A percentile compares a stretch with the other conserved stretches of the same genome.
Evolutionary conservation across 2,797 vertebrate genomes (phyloP).

Genomic region (Myotis findleyi): DNA sequence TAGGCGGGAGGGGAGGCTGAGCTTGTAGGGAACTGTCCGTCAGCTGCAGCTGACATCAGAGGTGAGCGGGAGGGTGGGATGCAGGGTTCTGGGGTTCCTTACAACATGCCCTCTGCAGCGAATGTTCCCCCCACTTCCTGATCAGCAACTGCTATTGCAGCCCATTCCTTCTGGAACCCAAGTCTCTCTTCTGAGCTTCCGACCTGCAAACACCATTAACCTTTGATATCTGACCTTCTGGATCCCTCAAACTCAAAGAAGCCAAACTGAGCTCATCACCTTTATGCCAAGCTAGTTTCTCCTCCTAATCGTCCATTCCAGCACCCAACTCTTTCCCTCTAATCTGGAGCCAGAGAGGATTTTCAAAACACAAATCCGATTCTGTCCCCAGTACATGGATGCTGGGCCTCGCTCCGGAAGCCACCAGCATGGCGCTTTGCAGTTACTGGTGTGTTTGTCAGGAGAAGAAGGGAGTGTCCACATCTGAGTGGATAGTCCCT

Average conservation of each 20-base stretch:
- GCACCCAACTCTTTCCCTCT: background rate
- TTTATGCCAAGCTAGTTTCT: background rate
- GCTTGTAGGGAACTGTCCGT: background rate
- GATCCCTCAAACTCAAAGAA: background rate
- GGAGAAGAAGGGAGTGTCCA: background rate
- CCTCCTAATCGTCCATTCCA: background rate
- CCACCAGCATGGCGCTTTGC: too few species aligned
- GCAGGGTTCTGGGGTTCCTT: background rate
- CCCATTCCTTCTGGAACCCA: background rate
- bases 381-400: background rate
- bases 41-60: background rate
- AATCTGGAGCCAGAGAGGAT: background rate
- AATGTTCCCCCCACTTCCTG: accelerated
- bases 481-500: too few species aligned
- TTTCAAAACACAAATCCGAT: background rate
- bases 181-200: background rate
- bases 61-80: background rate
- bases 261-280: background rate
- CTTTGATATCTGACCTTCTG: background rate
- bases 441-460: background rate
- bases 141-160: background rate
- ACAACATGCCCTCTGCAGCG: accelerated
- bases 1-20: background rate
- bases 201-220: background rate
- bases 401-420: background rate